Conservation (phyloP, 2,113 vertebrate species). For the Arothron firmamentum region DNA sequence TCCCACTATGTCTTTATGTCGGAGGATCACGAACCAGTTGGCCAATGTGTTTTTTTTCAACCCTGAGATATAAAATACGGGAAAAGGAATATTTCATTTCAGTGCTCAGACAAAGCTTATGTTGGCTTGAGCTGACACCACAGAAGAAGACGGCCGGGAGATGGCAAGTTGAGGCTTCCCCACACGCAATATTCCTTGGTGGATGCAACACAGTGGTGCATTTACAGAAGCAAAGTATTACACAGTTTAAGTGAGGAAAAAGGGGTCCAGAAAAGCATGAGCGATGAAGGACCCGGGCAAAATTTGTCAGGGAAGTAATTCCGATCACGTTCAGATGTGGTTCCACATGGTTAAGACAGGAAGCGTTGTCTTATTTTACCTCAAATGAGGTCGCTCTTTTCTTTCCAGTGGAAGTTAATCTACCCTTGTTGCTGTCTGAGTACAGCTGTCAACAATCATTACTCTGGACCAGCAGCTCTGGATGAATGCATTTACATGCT, state of each 20-base stretch:
- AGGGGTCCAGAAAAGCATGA: conserved; percentile 21
- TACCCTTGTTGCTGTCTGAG: conserved; percentile 26
- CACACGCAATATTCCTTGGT: conserved; percentile 33
- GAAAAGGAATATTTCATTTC: conserved; percentile 23
- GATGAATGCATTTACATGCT: conserved; percentile 44
- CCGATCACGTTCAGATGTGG: conserved; percentile 56
- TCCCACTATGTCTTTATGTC: neutral
- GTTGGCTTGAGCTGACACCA: conserved; percentile 38
- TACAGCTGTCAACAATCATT: conserved; percentile 36
- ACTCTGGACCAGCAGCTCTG: conserved; percentile 31
- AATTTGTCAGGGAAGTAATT: conserved; percentile 56
- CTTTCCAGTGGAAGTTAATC: conserved; percentile 55
- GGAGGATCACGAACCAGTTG: conserved; percentile 6
- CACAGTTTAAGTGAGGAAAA: conserved; percentile 7
- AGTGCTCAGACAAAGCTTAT: conserved; percentile 30
- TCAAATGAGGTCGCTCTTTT: conserved; percentile 44
- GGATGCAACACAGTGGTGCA: conserved; percentile 27
- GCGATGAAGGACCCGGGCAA: conserved; percentile 24
- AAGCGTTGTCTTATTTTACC: conserved; percentile 65
- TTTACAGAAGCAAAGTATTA: conserved; percentile 31
- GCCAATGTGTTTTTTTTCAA: conserved; percentile 17
- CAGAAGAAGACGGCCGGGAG: conserved; percentile 21
- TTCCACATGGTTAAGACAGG: conserved; percentile 50
- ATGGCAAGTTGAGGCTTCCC: conserved; percentile 49
- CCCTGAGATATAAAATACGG: conserved; percentile 19